Conservation (phyloP, 2,888 invertebrate species). For the Dryobotodes eremita region DNA sequence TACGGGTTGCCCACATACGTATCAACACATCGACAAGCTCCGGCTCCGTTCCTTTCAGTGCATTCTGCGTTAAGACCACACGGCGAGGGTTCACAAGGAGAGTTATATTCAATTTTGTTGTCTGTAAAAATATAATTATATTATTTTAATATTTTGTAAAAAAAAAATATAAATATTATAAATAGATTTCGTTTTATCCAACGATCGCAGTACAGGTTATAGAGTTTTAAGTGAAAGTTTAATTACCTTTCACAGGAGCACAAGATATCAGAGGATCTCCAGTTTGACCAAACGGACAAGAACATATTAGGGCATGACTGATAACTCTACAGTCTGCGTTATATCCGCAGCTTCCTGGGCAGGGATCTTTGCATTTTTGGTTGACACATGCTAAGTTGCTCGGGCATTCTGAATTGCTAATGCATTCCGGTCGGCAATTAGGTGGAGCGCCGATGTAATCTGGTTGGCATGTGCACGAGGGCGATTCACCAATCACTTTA, state of each 20-base stretch:
- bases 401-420: slow-evolving; percentile 93
- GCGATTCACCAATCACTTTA: slow-evolving; percentile 91
- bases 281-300: slow-evolving; percentile 91
- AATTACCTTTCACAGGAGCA: slow-evolving; percentile 83
- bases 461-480: slow-evolving; percentile 92
- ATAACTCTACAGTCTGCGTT: slow-evolving; percentile 94
- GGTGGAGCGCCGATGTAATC: slow-evolving; percentile 92
- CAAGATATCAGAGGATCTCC: slow-evolving; percentile 92
- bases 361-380: slow-evolving; percentile 93
- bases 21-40: slow-evolving; percentile 93
- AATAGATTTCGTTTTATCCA: not conserved
- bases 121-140: slow-evolving; percentile 74
- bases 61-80: slow-evolving; percentile 93
- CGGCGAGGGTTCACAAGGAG: slow-evolving; percentile 93
- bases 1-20: slow-evolving; percentile 89
- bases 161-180: not conserved
- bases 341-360: slow-evolving; percentile 92
- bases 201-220: not conserved
- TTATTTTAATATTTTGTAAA: not conserved
- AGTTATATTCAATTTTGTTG: slow-evolving; percentile 82
- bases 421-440: slow-evolving; percentile 92
- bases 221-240: not conserved
- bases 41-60: slow-evolving; percentile 91
- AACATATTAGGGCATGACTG: slow-evolving; percentile 93
- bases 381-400: slow-evolving; percentile 92